Evolutionary conservation across 2,113 vertebrate genomes (phyloP), one percentile per base, ranked within the genome.

Genomic region (Garra rufa): DNA sequence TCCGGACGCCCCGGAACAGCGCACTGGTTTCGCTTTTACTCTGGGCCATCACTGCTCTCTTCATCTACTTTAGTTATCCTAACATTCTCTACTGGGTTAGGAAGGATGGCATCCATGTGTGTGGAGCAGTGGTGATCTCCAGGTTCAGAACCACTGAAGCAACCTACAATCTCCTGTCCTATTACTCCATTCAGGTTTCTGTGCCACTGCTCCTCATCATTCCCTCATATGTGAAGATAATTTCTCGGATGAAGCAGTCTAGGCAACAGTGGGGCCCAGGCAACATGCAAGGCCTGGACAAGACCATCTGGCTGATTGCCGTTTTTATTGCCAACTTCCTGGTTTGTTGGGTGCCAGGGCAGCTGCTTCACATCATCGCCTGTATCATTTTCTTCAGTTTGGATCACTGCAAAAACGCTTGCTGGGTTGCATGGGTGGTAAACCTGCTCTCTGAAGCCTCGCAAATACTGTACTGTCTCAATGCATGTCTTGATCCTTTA

Each of bases 331-430:
- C 77, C 73, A 90, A 89, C 78, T 89, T 90, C 61, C 65, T 90
- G 76, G 77, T 88, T 75, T 90, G 89, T 76, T 90, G 89, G 89
- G 48, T 90, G 38, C 89, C 89, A 11, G 86, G 88, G 17, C 88
- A 90, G 79, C 76, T 90, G 46, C 86, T 90, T 24, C 85, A 89
- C 59, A 86, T 90, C 48, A 28, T 88, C 1, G 88, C 85, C 55
- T 90, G 77, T 38, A 75, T 89, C 41, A 11, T 87, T n/a, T 89
- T 85, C 87, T 81, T 86, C 83, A 55, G n/a, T 2, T 57, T 82
- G 43, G 71, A 89, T 24, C 70, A 86, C 46, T 80, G 84, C 24
- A 34, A 61, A 30, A 84, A 86, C 24, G 74, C 30, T 21, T 90
- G 89, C 65, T 70, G 83, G 83, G 46, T 85, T 59, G 85, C 77